These are phyloP conservation scores for Psephotus haematonotus DNA, from an alignment of 2,113 vertebrate genomes.

Conservation along the genomic window DNA sequence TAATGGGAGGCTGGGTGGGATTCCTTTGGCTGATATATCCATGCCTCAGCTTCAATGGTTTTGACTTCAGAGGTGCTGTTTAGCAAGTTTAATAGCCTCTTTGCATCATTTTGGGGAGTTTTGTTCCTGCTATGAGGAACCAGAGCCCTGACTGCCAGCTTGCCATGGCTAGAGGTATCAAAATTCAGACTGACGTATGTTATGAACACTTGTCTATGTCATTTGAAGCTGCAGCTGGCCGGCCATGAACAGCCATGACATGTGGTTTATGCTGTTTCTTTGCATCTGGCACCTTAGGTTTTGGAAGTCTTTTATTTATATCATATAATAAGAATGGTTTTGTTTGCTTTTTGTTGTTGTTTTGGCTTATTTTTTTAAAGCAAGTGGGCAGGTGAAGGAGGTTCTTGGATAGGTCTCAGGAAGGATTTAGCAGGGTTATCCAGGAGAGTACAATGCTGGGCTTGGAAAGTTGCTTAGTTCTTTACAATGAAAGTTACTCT, in stretches of 20 bases:
- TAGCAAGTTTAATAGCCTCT: not conserved
- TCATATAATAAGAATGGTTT: not conserved
- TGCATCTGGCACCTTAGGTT: not conserved
- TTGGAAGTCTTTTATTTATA: not conserved
- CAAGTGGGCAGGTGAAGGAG: not conserved
- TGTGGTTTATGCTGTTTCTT: not conserved
- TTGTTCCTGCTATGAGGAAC: not conserved
- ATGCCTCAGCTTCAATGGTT: not conserved
- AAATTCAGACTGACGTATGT: not conserved
- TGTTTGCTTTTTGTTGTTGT: not conserved
- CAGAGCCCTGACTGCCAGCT: not conserved
- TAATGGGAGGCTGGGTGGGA: not conserved
- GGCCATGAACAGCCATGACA: not conserved
- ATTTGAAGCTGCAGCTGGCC: not conserved
- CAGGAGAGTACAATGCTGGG: accelerated
- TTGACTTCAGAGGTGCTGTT: not conserved
- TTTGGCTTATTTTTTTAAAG: not conserved
- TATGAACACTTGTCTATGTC: not conserved
- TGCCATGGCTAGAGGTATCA: not conserved
- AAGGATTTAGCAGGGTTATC: not conserved
- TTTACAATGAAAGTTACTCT: not conserved
- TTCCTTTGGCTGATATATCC: not conserved
- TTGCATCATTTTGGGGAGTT: accelerated
- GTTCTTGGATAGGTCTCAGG: not conserved
- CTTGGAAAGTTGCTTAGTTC: not conserved